phyloP scores from a whole-genome alignment of 2,888 invertebrate genomes.

The Zhuqinia jingwanae region DNA sequence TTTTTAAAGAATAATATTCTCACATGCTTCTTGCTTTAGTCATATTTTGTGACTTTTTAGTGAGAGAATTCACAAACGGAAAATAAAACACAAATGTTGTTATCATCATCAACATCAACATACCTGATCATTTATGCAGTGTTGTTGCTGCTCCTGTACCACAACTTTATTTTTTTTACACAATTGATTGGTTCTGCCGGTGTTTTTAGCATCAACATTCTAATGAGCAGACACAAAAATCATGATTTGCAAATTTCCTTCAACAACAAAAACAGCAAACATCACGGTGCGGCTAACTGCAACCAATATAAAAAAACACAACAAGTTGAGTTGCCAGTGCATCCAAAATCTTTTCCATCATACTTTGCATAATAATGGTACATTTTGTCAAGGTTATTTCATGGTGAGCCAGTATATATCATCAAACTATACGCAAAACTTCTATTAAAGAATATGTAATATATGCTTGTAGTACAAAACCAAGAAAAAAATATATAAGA shows the following conservation, averaged over 20 bases:
- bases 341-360: constrained; percentile 15
- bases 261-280: constrained; percentile 32
- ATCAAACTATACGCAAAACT: not conserved
- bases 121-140: no score
- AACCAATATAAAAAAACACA: constrained; percentile 24
- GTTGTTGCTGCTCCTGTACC: not conserved
- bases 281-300: constrained; percentile 18
- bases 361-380: constrained; percentile 11
- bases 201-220: constrained; percentile 44
- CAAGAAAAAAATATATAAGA: not conserved
- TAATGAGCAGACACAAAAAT: constrained; percentile 59
- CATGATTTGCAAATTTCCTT: constrained; percentile 62
- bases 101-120: no score
- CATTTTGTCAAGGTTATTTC: constrained; percentile 66
- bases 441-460: not conserved
- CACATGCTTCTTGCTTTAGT: no score
- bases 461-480: no score
- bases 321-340: constrained; percentile 2
- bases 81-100: no score
- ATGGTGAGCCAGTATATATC: constrained; percentile 34
- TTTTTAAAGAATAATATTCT: no score
- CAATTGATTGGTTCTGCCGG: no score
- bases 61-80: no score
- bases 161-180: no score
- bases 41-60: no score